Percentiles rank a stretch among this genome's conserved stretches.
Conservation (phyloP, 2,113 vertebrate species). For the Protobothrops mucrosquamatus region DNA sequence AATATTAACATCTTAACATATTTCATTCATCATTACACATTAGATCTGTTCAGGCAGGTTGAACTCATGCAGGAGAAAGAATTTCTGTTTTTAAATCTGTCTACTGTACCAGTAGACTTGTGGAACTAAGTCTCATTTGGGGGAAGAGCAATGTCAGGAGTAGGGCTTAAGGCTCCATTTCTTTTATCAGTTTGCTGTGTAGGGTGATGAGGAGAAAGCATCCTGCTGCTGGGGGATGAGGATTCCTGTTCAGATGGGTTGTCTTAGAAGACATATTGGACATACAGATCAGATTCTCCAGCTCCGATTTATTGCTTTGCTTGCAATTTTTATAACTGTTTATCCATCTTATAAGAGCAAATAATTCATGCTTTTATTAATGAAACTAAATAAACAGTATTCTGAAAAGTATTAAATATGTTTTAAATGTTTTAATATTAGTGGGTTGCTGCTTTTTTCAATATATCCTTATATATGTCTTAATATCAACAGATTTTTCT, state of each 20-base stretch:
- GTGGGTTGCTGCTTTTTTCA: not conserved
- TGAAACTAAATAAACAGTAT: not conserved
- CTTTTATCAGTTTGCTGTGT: not conserved
- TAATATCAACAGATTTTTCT: constrained; percentile 73
- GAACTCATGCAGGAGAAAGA: not conserved
- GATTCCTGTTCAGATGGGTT: not conserved
- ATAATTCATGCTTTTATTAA: not conserved
- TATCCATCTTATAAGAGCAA: not conserved
- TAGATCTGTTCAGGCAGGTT: not conserved
- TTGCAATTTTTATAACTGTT: not conserved
- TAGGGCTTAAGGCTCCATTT: not conserved
- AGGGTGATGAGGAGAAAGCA: not conserved
- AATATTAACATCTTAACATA: not conserved
- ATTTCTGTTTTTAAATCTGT: not conserved
- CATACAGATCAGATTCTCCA: not conserved
- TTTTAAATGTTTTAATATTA: not conserved
- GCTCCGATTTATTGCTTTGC: not conserved
- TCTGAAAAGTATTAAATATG: not conserved
- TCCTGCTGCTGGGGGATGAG: not conserved
- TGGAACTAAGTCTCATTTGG: not conserved
- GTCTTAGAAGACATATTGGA: not conserved
- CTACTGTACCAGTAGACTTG: not conserved
- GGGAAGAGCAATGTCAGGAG: not conserved
- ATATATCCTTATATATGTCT: not conserved
- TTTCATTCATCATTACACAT: not conserved